Conservation (phyloP, 2,113 vertebrate species). For the Calypte anna region DNA sequence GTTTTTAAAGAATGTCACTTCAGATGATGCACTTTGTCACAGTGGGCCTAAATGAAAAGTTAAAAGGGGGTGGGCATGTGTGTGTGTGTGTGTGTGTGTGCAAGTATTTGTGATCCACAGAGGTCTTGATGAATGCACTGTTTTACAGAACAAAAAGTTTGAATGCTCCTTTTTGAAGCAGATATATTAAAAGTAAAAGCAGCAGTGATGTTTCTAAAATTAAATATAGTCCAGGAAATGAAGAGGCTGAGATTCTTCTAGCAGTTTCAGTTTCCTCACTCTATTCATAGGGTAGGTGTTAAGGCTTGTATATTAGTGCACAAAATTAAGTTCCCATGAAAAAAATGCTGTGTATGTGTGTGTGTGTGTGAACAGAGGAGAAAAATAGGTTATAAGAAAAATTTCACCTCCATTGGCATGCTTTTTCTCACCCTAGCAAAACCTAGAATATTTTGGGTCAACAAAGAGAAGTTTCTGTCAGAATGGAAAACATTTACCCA, state of each 20-base stretch:
- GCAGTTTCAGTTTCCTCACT: not conserved
- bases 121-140: not conserved
- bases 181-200: not conserved
- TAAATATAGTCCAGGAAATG: not conserved
- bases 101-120: not conserved
- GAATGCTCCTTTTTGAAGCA: not conserved
- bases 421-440: not conserved
- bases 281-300: not conserved
- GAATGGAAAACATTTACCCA: not conserved
- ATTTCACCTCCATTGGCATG: not conserved
- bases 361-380: not conserved
- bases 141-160: not conserved
- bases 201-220: not conserved
- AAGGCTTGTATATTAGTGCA: not conserved
- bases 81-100: not conserved
- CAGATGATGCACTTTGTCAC: not conserved
- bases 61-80: not conserved
- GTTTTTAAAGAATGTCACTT: not conserved
- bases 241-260: not conserved
- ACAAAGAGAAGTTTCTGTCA: not conserved
- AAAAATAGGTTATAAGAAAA: not conserved
- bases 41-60: not conserved
- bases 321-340: too few species aligned
- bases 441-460: not conserved
- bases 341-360: not conserved